phyloP scores from a whole-genome alignment of 2,113 vertebrate species.

The Scolopax mira region DNA sequence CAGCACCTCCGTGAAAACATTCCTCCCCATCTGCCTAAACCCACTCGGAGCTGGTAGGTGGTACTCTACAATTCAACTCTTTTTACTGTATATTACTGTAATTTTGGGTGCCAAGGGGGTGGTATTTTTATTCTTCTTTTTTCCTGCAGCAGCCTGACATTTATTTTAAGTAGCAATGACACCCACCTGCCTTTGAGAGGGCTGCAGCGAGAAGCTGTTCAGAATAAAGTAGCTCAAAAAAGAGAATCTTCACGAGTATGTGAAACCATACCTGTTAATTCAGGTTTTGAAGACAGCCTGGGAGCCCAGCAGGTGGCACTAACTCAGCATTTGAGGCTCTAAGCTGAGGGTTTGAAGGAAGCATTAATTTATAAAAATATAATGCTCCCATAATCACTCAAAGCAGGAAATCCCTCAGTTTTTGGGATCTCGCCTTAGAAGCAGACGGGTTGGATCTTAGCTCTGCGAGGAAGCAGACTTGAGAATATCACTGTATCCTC shows the following conservation, averaged over 20 bases:
- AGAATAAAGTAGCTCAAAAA: background rate
- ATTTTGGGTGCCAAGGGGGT: background rate
- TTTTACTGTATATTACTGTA: background rate
- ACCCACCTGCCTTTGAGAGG: background rate
- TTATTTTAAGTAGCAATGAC: background rate
- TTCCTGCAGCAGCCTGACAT: background rate
- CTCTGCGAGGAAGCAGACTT: background rate
- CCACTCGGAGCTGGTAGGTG: constrained; percentile 43
- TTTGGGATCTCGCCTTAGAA: background rate
- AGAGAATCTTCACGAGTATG: background rate
- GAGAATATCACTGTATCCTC: background rate
- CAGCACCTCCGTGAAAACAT: constrained; percentile 59
- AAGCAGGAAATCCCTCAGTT: background rate
- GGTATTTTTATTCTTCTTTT: background rate
- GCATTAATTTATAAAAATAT: background rate
- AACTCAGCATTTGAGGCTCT: background rate
- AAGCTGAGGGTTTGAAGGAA: background rate
- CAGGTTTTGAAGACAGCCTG: background rate
- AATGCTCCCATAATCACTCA: background rate
- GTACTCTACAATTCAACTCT: background rate
- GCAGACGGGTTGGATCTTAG: background rate
- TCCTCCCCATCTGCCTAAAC: constrained; percentile 51
- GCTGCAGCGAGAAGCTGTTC: background rate
- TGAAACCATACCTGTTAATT: no score
- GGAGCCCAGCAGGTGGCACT: background rate